phyloP scores from a whole-genome alignment of 2,113 vertebrate species.

The Cichladusa arquata region DNA sequence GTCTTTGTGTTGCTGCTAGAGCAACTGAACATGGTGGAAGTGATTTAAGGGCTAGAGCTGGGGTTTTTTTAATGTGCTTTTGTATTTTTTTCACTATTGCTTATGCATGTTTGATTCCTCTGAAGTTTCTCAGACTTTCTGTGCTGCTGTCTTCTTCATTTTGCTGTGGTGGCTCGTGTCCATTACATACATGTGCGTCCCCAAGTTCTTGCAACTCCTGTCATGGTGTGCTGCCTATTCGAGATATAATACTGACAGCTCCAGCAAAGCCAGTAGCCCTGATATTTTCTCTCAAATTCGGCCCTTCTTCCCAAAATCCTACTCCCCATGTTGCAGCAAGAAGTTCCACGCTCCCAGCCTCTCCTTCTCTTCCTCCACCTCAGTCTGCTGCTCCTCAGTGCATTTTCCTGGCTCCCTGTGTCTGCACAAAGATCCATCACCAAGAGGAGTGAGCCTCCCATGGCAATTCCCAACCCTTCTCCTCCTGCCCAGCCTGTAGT shows the following conservation, averaged over 20 bases:
- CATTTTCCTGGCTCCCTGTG: fast-evolving
- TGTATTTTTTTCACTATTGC: not conserved
- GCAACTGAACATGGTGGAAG: not conserved
- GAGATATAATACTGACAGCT: not conserved
- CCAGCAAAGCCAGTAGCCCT: not conserved
- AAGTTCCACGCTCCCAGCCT: not conserved
- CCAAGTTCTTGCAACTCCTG: not conserved
- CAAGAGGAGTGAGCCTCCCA: fast-evolving
- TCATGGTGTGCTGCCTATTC: not conserved
- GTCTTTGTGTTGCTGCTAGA: constrained; percentile 11
- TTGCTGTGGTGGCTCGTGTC: not conserved
- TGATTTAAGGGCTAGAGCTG: not conserved
- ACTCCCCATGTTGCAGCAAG: not conserved
- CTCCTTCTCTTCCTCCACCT: not conserved
- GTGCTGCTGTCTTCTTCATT: not conserved
- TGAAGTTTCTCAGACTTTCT: not conserved
- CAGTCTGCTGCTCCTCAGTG: not conserved
- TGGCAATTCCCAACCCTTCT: not conserved
- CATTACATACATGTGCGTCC: not conserved
- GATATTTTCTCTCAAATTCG: not conserved
- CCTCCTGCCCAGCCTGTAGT: not conserved
- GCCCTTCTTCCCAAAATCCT: not conserved
- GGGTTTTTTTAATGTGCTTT: not conserved
- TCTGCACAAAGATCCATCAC: not conserved
- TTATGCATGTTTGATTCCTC: not conserved